Base-by-base conservation (phyloP, 2,888 invertebrate genomes). In the Vanessa cardui region DNA sequence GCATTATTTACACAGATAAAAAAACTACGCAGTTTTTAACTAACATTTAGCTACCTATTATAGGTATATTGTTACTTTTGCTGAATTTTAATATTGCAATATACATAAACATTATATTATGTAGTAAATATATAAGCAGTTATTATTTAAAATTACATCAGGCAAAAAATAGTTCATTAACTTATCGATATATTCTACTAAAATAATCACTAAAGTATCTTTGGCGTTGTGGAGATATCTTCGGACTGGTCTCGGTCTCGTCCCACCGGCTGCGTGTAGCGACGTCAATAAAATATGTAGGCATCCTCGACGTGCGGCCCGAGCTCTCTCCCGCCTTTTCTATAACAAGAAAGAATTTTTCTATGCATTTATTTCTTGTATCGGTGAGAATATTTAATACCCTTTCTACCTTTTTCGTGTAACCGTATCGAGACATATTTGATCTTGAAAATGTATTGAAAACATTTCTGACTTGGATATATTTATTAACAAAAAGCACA, bases 261-360 rank as follows among this genome's bases (percentile, higher is more conserved):
- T 75, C 66, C 45, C 72, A 70, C 66, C 82, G 39, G 77, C 80
- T 84, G 78, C 59, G 64, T 69, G 78, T 63, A 58, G 73, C 79
- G 76, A 77, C 82, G 83, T 85, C 90, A 90, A 92, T 92, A 92
- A 92, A 92, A 92, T 92, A 92, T 92, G 92, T 92, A 91, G 88
- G 85, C 80, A 88, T 83, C 78, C 83, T 81, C 85, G 86, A 84
- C 87, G 87, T 85, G 87, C 79, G 80, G 80, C 81, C 77, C 80
- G 73, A 73, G 78, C 80, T 83, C 83, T 84, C 84, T 80, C 83
- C 73, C 83, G 81, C 80, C 85, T 88, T 89, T 90, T 84, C 91
- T 91, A 89, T 90, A 90, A 89, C 86, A 91, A 91, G 88, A 90
- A 90, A 88, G 86, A 89, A 89, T 86, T 89, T 90, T 89, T 90